Evolutionary conservation across 2,797 vertebrate species (phyloP).

Genomic region (Centropyge bicolor): DNA sequence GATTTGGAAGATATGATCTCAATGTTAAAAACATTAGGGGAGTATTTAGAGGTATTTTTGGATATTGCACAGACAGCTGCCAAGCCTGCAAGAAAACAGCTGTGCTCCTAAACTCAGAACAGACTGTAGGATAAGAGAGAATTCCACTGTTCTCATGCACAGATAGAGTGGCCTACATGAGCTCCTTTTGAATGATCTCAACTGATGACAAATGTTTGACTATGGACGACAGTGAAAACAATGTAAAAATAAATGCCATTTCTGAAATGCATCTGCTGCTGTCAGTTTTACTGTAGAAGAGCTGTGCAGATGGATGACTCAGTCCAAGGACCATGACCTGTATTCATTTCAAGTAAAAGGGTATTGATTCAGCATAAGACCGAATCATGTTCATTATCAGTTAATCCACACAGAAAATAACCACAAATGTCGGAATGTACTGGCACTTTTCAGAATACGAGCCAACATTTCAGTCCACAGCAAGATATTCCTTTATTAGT

Average conservation of each 20-base stretch:
- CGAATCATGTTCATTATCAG: not conserved
- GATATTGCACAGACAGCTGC: constrained; percentile 8
- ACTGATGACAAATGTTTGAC: constrained; percentile 4
- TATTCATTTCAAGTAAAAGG: not conserved
- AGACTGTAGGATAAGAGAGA: not conserved
- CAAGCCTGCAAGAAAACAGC: not conserved
- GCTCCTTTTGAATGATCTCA: not conserved
- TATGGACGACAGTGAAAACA: not conserved
- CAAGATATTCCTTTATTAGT: too few relatives aligned
- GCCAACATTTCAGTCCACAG: not conserved
- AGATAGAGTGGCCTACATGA: not conserved
- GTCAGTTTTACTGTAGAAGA: constrained; percentile 31
- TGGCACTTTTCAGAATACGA: not conserved
- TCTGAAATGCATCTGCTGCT: constrained; percentile 9
- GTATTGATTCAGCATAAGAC: constrained; percentile 12
- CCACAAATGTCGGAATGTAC: not conserved
- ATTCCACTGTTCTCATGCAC: not conserved
- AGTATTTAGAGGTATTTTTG: constrained; percentile 14
- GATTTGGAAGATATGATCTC: constrained; percentile 24
- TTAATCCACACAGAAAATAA: not conserved
- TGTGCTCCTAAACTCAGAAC: constrained; percentile 4
- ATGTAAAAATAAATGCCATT: constrained; percentile 9
- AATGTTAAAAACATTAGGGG: constrained; percentile 8
- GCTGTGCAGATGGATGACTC: constrained; percentile 11
- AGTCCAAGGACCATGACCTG: not conserved